Base-by-base conservation (phyloP, 2,797 vertebrate species). In the Eremophila alpestris region DNA sequence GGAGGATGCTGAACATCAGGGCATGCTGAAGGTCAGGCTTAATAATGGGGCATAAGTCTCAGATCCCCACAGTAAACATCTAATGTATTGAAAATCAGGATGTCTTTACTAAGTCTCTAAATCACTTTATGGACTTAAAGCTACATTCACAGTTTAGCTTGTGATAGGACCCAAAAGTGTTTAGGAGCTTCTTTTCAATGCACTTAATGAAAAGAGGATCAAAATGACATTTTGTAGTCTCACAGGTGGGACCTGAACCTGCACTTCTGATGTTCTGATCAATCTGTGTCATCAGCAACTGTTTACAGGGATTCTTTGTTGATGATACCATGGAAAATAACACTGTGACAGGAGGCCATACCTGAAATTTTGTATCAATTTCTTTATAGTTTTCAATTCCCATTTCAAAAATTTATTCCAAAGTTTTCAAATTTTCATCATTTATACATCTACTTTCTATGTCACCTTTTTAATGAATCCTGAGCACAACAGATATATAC, bases 1-100 rank as follows among this genome's bases (percentile, higher is more conserved):
- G 58, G 85, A 85, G 32, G 59, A 27, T 84, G 59, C 67, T 93
- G 62, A 88, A 83, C 88, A 86, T 90, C 56, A 94, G 83, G 62
- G 23, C 34, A n/a, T 48, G 45, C 59, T 94, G 90, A 78, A 90
- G 75, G 71, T 90, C 80, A 86, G 48, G 29, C 59, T 76, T 74
- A 54, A 79, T 74, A 84, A 77, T 34, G 49, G 34, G 41, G 16
- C 21, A 13, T 36, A 89, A 67, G 41, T 87, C 60, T 94, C 49
- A 77, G 59, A 60, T 77, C 43, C 30, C 22, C 24, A 77, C 38
- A 77, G 41, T 16, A 71, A 77, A 56, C 29, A 38, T 38, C 71
- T 75, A 51, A 68, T 51, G 5, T 55, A 38, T 34, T 80, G 52
- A 36, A 90, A 95, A 89, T 68, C 24, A 84, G 22, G 52, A 56